Base-by-base conservation (phyloP, 2,113 vertebrate species). In the Nerophis lumbriciformis region DNA sequence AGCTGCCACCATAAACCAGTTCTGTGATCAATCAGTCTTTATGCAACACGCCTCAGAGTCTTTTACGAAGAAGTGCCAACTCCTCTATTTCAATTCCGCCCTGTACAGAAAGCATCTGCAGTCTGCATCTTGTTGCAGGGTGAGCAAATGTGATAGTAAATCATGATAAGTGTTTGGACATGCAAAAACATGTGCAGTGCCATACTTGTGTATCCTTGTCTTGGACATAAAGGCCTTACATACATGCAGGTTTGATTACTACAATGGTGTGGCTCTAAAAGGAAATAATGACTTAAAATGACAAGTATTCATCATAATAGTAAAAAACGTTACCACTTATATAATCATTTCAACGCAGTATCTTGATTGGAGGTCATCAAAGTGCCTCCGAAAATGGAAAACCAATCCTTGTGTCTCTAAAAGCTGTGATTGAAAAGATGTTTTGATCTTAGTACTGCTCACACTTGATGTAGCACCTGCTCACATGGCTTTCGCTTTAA, bases 1-100 rank as follows among this genome's bases (percentile, higher is more conserved):
- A 52, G 59, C 66, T 64, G 69, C 62, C 69, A 61, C 55, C 59
- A 56, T 56, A 61, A 54, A 67, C 19, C 52, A 48, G 49, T 52
- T 21, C 15, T n/a, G 53, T 42, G 59, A 79, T 81, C 74, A 68
- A 62, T 79, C 68, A 71, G 5, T 37, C 3, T 2, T 44, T 13
- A 50, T 50, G 47, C 64, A 58, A 21, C 53, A 35, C 35, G 44
- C 56, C 28, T 44, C 66, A 48, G 55, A 69, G 55, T 76, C 37
- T 54, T 73, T 66, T 52, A 47, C 38, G 44, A 44, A 45, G 36
- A 63, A 69, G 66, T 19, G 54, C 55, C 66, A 58, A 51, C 67
- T 63, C 69, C 48, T 63, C 58, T 63, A 53, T 77, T 69, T 69
- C 42, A 66, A 67, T 69, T 48, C 49, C 4, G 15, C 47, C 16